Conservation (phyloP, 1,140 invertebrate genomes). For the Hestina assimilis region DNA sequence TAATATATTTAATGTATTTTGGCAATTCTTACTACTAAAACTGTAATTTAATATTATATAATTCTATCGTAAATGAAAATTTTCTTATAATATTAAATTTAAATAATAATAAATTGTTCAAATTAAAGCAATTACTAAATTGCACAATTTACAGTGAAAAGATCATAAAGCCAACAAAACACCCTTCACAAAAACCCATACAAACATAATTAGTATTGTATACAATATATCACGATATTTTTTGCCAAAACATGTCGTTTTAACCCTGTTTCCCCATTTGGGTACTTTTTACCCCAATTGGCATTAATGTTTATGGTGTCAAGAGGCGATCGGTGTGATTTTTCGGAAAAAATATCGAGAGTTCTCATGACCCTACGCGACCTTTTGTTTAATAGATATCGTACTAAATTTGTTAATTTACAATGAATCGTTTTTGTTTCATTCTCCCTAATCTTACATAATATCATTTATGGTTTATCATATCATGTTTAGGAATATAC, state of each 20-base stretch:
- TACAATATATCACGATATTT: constrained; percentile 57
- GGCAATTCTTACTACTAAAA: too few relatives aligned
- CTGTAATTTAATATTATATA: too few relatives aligned
- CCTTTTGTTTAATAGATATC: constrained; percentile 21
- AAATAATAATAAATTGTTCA: background rate
- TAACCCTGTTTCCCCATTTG: constrained; percentile 57
- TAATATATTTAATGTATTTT: too few relatives aligned
- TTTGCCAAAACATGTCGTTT: constrained; percentile 67
- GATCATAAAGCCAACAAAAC: constrained; percentile 37
- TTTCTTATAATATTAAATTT: too few relatives aligned
- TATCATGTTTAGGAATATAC: too few relatives aligned
- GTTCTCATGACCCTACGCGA: constrained; percentile 59
- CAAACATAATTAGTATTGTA: constrained; percentile 72
- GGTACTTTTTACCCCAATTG: constrained; percentile 57
- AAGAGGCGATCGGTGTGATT: constrained; percentile 64
- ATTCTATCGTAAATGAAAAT: too few relatives aligned
- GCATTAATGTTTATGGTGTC: constrained; percentile 55
- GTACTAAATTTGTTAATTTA: too few relatives aligned
- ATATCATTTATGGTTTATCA: too few relatives aligned
- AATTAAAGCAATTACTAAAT: constrained; percentile 15
- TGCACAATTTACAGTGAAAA: constrained; percentile 33
- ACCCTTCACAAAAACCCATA: constrained; percentile 52
- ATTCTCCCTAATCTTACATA: too few relatives aligned
- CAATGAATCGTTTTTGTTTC: too few relatives aligned
- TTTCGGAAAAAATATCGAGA: constrained; percentile 39